Evolutionary conservation across 2,888 invertebrate species (phyloP).

Genomic region (Copidosoma aretas): DNA sequence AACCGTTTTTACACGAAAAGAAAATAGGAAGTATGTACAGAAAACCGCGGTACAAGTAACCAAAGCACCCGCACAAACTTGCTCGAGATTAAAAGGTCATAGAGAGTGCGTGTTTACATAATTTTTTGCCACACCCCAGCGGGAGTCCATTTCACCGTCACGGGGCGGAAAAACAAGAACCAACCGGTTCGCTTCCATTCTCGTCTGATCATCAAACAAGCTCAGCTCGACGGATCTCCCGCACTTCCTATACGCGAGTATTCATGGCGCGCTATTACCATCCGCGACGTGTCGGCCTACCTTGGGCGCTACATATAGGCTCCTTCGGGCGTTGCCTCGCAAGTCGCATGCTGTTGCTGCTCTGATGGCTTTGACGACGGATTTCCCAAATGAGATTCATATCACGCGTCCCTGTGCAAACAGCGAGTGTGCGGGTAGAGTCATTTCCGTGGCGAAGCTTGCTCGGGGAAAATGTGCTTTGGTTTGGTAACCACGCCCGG

Average conservation of each 20-base stretch:
- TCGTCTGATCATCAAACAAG: constrained; percentile 7
- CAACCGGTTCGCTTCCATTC: constrained; percentile 13
- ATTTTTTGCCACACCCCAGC: not conserved
- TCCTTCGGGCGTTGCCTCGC: too few relatives aligned
- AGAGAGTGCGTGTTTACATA: constrained; percentile 4
- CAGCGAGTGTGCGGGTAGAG: not conserved
- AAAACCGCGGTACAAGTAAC: too few relatives aligned
- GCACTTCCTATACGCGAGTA: too few relatives aligned
- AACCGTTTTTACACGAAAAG: too few relatives aligned
- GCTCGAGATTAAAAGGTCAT: constrained; percentile 16
- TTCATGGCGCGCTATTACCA: too few relatives aligned
- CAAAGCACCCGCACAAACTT: too few relatives aligned
- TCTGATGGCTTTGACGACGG: not conserved
- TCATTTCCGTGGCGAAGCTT: not conserved
- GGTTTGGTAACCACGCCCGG: not conserved
- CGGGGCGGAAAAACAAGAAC: not conserved
- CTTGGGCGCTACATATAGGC: too few relatives aligned
- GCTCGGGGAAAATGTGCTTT: not conserved
- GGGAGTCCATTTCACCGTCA: not conserved
- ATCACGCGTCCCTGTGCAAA: not conserved
- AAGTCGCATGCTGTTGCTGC: too few relatives aligned
- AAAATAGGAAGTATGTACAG: too few relatives aligned
- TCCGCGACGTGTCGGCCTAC: too few relatives aligned
- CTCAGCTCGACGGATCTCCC: not conserved
- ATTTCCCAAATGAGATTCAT: not conserved